A percentile compares a stretch with the other conserved stretches of the same genome.
These are phyloP conservation scores for Gerris lacustris DNA, from an alignment of 2,888 invertebrate species.

Conservation along the genomic window DNA sequence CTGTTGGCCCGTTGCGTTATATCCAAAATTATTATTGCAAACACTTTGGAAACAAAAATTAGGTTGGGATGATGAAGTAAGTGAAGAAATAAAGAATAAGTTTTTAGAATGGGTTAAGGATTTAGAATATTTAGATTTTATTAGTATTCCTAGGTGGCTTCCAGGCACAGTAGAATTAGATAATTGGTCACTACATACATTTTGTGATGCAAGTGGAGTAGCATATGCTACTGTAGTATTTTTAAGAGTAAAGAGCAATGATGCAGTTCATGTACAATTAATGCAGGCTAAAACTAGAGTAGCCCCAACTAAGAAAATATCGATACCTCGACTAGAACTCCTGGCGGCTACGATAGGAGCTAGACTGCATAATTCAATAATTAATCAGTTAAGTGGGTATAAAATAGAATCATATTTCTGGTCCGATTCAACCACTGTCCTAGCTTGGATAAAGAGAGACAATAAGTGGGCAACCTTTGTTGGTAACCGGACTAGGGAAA, in stretches of 20 bases:
- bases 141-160: too few relatives aligned
- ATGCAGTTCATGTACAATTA: constrained; percentile 14
- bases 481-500: constrained; percentile 31
- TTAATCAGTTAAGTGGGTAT: background rate
- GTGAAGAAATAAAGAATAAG: background rate
- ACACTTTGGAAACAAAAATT: background rate
- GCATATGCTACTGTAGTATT: constrained; percentile 19
- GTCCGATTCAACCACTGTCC: constrained; percentile 20
- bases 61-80: constrained; percentile 13
- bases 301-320: constrained; percentile 21
- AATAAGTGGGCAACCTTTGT: constrained; percentile 29
- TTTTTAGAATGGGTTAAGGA: background rate
- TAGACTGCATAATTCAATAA: background rate
- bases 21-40: constrained; percentile 27
- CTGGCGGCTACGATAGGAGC: constrained; percentile 26
- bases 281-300: constrained; percentile 25
- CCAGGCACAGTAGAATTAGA: background rate
- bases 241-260: constrained; percentile 17
- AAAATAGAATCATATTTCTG: constrained; percentile 9
- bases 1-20: constrained; percentile 23
- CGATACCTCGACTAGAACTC: constrained; percentile 28
- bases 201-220: constrained; percentile 16
- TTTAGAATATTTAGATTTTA: background rate
- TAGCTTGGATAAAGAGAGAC: constrained; percentile 25
- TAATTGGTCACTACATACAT: constrained; percentile 5